Evolutionary conservation across 2,888 invertebrate species (phyloP).

Genomic region (Caenorhabditis doughertyi): DNA sequence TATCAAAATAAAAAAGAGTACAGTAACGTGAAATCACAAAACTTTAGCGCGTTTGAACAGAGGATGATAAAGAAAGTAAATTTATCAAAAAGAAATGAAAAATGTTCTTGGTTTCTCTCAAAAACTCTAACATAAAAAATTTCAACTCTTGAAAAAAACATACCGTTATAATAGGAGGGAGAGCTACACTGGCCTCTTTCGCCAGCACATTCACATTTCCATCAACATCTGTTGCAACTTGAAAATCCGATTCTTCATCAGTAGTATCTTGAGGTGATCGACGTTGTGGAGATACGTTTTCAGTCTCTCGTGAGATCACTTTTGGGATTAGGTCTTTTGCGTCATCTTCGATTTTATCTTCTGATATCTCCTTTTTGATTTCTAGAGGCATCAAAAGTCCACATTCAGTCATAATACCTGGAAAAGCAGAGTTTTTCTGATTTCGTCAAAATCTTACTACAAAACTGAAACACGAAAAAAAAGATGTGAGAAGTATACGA

Average conservation of each 20-base stretch:
- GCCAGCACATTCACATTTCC: slow-evolving; percentile 19
- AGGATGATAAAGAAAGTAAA: background rate
- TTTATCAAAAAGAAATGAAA: background rate
- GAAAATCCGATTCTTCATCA: slow-evolving; percentile 50
- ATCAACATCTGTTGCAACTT: slow-evolving; percentile 1
- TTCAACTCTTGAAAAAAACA: too few relatives aligned
- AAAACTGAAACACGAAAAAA: background rate
- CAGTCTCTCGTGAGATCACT: slow-evolving; percentile 20
- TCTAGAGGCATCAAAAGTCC: slow-evolving; percentile 40
- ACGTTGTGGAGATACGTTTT: slow-evolving; percentile 28
- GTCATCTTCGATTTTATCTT: slow-evolving; percentile 6
- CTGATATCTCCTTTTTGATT: slow-evolving; percentile 27
- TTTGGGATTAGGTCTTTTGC: background rate
- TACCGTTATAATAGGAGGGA: slow-evolving; percentile 50
- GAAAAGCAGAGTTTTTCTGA: background rate
- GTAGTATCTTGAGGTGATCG: slow-evolving; percentile 50
- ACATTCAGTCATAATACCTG: slow-evolving; percentile 48
- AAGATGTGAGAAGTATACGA: background rate
- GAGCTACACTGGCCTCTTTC: slow-evolving; percentile 30
- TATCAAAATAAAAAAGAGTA: background rate
- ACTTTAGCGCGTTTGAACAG: too few relatives aligned
- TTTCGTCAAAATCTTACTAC: too few relatives aligned
- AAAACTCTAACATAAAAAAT: background rate
- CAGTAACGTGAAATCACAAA: too few relatives aligned
- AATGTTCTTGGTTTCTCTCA: background rate